Base-by-base conservation (phyloP, 2,797 vertebrate genomes). In the Scolopax bukidnonensis region DNA sequence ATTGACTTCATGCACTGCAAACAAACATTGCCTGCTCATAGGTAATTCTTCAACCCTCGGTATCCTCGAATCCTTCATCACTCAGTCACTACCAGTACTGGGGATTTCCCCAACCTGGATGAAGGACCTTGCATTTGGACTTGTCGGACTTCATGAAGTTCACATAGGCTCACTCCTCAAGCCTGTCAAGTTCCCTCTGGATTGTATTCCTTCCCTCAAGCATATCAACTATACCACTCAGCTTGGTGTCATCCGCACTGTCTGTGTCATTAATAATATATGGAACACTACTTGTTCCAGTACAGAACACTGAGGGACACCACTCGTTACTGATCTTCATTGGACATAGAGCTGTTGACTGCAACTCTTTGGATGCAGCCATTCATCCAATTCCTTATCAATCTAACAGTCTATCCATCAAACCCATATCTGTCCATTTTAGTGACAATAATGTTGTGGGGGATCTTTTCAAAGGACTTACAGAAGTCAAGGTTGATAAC, bases 21-120 rank as follows among this genome's bases (percentile, higher is more conserved):
- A 7, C 18, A 25, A 20, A 71, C 7, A 15, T 41, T 63, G 30
- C 10, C 33, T 47, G 14, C 9, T 75, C 8, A 10, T 33, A 20
- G 30, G 25, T 47, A 23, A 78, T 21, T 68, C 73, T 61, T 67
- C 21, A 41, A 24, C 16, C 11, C 24, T 25, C 27, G 43, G 5
- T n/a, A 27, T 64, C 3, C 6, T 4, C 16, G 47, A 59, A 38
- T 24, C 10, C 13, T 86, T 61, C 5, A 83, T 68, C 5, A 9
- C 9, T 5, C 13, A 51, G 11, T 33, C 48, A 41, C n/a, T 25
- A 68, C 3, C 40, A 25, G 36, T 57, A 69, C 17, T 4, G n/a
- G 9, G 3, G 24, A 45, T 43, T 61, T 2, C 36, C 6, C 32
- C 2, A 1, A 12, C 12, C 10, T 6, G 15, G 8, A 10, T 50